A percentile compares a stretch with the other conserved stretches of the same genome.
phyloP scores from a whole-genome alignment of 2,888 invertebrate species.

The Thyatira batis region DNA sequence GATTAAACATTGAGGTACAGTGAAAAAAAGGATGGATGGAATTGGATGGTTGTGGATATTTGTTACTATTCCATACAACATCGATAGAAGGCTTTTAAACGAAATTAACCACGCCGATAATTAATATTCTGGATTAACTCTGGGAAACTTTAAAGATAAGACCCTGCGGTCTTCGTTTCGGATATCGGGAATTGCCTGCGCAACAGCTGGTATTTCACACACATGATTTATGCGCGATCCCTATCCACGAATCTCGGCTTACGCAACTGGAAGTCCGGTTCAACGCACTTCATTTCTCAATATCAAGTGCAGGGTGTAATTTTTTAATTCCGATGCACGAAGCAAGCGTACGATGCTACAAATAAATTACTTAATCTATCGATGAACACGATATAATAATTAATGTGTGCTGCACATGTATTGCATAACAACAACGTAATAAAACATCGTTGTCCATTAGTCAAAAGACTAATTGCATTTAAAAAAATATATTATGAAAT shows the following conservation, averaged over 20 bases:
- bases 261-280: slow-evolving; percentile 48
- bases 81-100: too few relatives aligned
- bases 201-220: neutral
- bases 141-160: too few relatives aligned
- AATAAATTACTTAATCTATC: slow-evolving; percentile 34
- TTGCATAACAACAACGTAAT: neutral
- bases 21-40: too few relatives aligned
- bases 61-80: too few relatives aligned
- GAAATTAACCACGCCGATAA: too few relatives aligned
- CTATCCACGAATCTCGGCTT: slow-evolving; percentile 15
- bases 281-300: slow-evolving; percentile 52
- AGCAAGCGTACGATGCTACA: slow-evolving; percentile 26
- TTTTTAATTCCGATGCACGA: slow-evolving; percentile 56
- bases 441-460: neutral
- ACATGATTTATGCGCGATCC: neutral
- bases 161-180: too few relatives aligned
- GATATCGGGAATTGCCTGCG: too few relatives aligned
- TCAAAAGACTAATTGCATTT: neutral
- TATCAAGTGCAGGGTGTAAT: slow-evolving; percentile 54
- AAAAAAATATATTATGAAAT: neutral
- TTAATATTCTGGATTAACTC: too few relatives aligned
- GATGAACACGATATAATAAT: slow-evolving; percentile 28
- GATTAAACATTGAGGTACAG: too few relatives aligned
- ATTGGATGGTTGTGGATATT: too few relatives aligned
- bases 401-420: neutral